Percentiles rank a stretch among this genome's conserved stretches.
Conservation (phyloP, 2,888 invertebrate genomes). For the Cheilosia soror region DNA sequence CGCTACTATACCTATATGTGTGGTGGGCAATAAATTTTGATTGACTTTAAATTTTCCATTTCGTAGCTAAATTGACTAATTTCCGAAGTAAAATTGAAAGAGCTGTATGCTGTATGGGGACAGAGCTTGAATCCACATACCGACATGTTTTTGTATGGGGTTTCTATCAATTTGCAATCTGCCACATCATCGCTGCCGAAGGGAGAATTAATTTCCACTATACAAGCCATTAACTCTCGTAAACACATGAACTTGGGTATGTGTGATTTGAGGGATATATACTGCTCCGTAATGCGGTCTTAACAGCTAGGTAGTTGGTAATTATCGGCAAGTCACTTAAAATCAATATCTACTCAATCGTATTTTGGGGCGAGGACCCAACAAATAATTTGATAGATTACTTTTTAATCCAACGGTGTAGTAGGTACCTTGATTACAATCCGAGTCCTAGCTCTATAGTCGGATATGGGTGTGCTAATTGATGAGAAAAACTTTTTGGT, state of each 20-base stretch:
- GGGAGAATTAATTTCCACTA: conserved; percentile 27
- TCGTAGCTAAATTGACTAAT: conserved; percentile 52
- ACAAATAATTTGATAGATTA: conserved; percentile 46
- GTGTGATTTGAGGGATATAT: background rate
- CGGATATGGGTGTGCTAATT: conserved; percentile 1
- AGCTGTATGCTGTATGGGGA: conserved; percentile 7
- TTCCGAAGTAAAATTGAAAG: conserved; percentile 54
- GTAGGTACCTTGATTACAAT: conserved; percentile 11
- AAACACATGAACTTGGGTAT: background rate
- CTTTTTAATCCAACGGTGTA: conserved; percentile 40
- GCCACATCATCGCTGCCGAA: conserved; percentile 17
- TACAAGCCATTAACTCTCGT: conserved; percentile 9
- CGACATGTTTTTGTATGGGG: background rate
- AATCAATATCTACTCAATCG: conserved; percentile 14
- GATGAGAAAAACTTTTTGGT: conserved; percentile 9
- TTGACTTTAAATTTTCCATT: conserved; percentile 41
- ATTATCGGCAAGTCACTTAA: conserved; percentile 32
- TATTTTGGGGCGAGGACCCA: background rate
- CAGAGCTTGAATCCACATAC: background rate
- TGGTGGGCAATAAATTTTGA: background rate
- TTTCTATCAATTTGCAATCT: conserved; percentile 8
- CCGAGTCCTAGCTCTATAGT: background rate
- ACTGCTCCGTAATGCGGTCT: background rate
- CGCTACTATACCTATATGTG: background rate
- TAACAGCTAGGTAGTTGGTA: conserved; percentile 6